Conservation (phyloP, 2,888 invertebrate genomes). For the Amphipoea lucens region DNA sequence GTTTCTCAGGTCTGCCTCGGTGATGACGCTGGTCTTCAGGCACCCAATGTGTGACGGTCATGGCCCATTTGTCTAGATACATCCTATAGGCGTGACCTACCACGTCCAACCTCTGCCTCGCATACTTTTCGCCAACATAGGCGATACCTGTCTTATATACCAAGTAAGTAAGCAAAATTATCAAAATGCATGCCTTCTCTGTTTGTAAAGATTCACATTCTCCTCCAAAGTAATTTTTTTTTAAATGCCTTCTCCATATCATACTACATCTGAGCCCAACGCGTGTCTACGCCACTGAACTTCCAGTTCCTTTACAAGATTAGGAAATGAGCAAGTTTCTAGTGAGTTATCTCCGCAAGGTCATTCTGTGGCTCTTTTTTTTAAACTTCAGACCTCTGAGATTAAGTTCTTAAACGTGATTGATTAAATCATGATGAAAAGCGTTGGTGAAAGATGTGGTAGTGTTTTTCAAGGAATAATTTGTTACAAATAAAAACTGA, state of each 20-base stretch:
- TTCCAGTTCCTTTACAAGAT: conserved; percentile 58
- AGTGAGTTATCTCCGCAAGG: conserved; percentile 61
- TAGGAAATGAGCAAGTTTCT: conserved; percentile 61
- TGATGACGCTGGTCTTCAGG: no score
- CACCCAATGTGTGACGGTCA: no score
- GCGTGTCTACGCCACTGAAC: conserved; percentile 43
- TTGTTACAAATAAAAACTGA: background rate
- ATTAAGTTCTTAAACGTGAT: conserved; percentile 51
- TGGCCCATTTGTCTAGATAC: no score
- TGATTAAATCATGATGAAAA: conserved; percentile 57
- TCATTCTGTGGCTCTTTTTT: conserved; percentile 51
- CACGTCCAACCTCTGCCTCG: no score
- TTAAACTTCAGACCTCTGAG: conserved; percentile 47
- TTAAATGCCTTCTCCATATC: conserved; percentile 28
- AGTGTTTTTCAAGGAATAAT: background rate
- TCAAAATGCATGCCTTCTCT: background rate
- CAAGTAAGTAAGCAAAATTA: background rate
- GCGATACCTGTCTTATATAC: no score
- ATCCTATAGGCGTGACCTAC: no score
- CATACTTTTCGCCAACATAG: no score
- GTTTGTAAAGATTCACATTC: background rate
- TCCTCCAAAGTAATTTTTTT: no score
- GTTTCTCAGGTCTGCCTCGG: no score
- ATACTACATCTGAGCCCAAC: conserved; percentile 3
- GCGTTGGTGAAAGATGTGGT: conserved; percentile 14